Conservation (phyloP, 2,113 vertebrate genomes). For the Triplophysa dalaica region DNA sequence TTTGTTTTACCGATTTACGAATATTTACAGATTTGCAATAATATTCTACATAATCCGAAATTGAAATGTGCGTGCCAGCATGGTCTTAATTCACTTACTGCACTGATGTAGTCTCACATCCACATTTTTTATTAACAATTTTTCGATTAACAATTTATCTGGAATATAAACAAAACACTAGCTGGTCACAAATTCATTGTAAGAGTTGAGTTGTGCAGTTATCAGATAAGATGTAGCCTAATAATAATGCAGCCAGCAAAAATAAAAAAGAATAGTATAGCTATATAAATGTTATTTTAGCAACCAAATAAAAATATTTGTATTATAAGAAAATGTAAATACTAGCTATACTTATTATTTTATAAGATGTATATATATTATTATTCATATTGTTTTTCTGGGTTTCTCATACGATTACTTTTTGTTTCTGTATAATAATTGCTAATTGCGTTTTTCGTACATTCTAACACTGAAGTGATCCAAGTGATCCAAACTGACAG, state of each 20-base stretch:
- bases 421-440: not conserved
- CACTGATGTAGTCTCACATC: not conserved
- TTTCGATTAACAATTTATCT: not conserved
- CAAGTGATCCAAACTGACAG: not conserved
- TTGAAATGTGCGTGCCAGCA: not conserved
- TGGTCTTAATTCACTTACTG: not conserved
- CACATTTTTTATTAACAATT: not conserved
- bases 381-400: too few relatives aligned
- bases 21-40: not conserved
- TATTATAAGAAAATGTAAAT: too few relatives aligned
- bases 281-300: too few relatives aligned
- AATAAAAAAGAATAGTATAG: too few relatives aligned
- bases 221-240: too few relatives aligned
- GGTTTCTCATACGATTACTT: not conserved
- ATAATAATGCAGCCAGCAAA: too few relatives aligned
- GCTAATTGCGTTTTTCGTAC: not conserved
- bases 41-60: not conserved
- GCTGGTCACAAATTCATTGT: not conserved
- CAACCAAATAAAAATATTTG: too few relatives aligned
- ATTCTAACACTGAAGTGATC: not conserved
- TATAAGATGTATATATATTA: too few relatives aligned
- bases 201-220: not conserved
- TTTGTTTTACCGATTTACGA: too few relatives aligned
- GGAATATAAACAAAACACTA: not conserved
- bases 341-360: too few relatives aligned